These are phyloP conservation scores for Siphamia tubifer DNA, from an alignment of 2,113 vertebrate species.

Conservation along the genomic window DNA sequence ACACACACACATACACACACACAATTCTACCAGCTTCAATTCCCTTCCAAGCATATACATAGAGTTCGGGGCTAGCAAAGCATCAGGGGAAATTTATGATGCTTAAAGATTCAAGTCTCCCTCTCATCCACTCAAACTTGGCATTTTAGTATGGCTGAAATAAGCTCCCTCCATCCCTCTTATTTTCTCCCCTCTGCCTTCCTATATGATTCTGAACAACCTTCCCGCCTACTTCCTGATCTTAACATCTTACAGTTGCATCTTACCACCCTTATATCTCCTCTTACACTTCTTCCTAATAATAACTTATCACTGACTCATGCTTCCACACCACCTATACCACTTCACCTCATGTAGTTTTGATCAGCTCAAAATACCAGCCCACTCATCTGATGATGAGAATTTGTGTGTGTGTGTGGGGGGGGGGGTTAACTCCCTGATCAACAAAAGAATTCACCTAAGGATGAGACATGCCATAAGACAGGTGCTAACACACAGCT, in stretches of 20 bases:
- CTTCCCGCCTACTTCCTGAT: not conserved
- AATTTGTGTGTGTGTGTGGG: conserved; percentile 20
- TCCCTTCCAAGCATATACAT: conserved; percentile 5
- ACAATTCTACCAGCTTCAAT: conserved; percentile 7
- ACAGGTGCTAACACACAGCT: conserved; percentile 25
- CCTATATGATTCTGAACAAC: not conserved
- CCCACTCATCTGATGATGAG: conserved; percentile 28
- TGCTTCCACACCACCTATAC: not conserved
- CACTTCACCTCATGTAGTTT: conserved; percentile 25
- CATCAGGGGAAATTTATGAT: conserved; percentile 35
- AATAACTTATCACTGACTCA: conserved; percentile 31
- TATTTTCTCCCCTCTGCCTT: not conserved
- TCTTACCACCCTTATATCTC: not conserved
- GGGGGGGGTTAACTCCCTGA: not conserved
- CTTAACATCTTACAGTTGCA: not conserved
- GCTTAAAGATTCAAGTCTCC: conserved; percentile 29
- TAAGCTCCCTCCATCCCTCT: not conserved
- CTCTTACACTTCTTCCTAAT: not conserved
- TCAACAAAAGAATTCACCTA: conserved; percentile 13
- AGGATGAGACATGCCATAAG: conserved; percentile 21
- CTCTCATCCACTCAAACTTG: conserved; percentile 19
- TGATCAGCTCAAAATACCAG: conserved; percentile 23
- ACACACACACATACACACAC: not conserved
- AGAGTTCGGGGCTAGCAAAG: conserved; percentile 13
- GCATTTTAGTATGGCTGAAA: conserved; percentile 36